Conservation (phyloP, 2,113 vertebrate species). For the Leucopsar rothschildi region DNA sequence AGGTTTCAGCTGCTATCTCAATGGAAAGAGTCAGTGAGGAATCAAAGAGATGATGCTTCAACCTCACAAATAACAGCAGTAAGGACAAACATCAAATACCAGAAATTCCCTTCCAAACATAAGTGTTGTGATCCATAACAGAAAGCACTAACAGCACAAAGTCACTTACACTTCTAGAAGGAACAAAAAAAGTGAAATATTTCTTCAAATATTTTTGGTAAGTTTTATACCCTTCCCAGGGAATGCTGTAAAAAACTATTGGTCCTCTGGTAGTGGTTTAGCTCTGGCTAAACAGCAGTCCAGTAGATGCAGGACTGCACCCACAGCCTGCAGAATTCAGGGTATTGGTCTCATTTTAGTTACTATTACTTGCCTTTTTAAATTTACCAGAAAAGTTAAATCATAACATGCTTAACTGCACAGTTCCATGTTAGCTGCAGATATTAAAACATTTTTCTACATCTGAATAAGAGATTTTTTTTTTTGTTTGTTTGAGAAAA, state of each 20-base stretch:
- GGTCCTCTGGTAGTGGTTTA: neutral
- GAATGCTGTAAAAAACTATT: neutral
- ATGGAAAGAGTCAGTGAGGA: neutral
- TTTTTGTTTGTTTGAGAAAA: neutral
- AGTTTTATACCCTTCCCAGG: neutral
- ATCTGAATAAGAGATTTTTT: neutral
- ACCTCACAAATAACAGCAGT: neutral
- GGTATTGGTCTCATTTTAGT: neutral
- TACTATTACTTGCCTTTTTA: neutral
- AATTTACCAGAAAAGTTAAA: neutral
- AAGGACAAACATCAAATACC: neutral
- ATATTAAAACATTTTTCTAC: neutral
- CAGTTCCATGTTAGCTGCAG: neutral
- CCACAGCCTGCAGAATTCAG: neutral
- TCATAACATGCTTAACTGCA: neutral
- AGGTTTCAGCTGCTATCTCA: neutral
- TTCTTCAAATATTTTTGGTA: neutral
- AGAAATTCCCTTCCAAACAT: neutral
- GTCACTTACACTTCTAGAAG: neutral
- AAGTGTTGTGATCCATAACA: neutral
- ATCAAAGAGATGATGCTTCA: neutral
- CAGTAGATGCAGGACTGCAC: neutral
- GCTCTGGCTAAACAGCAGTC: neutral
- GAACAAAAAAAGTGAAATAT: neutral
- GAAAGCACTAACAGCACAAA: neutral